Evolutionary conservation across 2,797 vertebrate species (phyloP).

Genomic region (Botia almorhae): DNA sequence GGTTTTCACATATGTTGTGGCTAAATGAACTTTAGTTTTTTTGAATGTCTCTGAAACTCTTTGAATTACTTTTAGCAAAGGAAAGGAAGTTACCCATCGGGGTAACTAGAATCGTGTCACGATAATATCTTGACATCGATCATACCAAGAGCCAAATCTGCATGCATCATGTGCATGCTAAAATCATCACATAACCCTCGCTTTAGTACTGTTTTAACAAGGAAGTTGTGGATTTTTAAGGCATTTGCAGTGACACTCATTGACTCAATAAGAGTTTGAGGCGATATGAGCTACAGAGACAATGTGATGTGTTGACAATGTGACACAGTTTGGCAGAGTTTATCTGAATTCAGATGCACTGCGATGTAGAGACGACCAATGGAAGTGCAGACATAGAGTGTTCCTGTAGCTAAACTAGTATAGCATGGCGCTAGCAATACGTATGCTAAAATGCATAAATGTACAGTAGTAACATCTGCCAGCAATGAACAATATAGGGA

Average conservation of each 20-base stretch:
- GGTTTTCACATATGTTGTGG: not conserved
- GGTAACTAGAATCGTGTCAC: not conserved
- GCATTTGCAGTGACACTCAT: not conserved
- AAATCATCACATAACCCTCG: not conserved
- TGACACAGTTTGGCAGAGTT: not conserved
- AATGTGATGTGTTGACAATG: not conserved
- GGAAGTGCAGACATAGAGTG: not conserved
- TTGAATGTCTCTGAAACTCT: not conserved
- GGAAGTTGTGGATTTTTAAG: not conserved
- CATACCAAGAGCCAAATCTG: slow-evolving; percentile 7
- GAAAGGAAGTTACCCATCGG: not conserved
- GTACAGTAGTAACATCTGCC: too few species aligned
- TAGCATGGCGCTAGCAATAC: not conserved
- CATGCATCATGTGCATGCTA: not conserved
- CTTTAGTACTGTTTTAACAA: not conserved
- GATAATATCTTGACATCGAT: not conserved
- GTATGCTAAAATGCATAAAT: not conserved
- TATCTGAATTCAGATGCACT: not conserved
- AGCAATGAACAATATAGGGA: too few species aligned
- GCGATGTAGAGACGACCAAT: not conserved
- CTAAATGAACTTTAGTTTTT: not conserved
- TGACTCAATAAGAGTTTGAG: not conserved
- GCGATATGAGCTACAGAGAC: not conserved
- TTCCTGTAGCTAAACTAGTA: not conserved
- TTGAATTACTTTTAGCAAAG: not conserved